Conservation (phyloP, 37 sponge, comb jelly and placozoan species). For the Halichondria panicea region DNA sequence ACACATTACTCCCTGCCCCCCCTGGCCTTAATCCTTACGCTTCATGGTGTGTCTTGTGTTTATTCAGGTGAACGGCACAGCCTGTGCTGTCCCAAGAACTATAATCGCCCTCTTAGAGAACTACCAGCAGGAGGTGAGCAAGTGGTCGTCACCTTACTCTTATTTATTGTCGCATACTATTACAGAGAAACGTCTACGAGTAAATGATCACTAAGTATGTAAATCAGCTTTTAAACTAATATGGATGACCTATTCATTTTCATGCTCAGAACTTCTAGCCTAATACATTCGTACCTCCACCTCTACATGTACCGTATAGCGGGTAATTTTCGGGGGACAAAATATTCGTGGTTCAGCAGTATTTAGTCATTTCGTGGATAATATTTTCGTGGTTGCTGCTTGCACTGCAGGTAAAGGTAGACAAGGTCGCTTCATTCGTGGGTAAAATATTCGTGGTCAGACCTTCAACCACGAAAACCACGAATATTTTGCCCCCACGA, state of each 20-base stretch:
- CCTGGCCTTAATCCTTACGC: too few relatives aligned
- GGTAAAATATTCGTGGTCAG: too few relatives aligned
- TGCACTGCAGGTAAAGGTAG: neutral
- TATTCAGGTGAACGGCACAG: conserved; percentile 77
- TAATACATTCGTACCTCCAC: conserved; percentile 5
- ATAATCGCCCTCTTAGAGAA: conserved; percentile 68
- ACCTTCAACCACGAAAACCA: too few relatives aligned
- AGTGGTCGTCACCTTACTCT: neutral
- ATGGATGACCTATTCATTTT: neutral
- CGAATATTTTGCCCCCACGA: too few relatives aligned
- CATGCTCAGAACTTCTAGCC: too few relatives aligned
- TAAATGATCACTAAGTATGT: conserved; percentile 4
- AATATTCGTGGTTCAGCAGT: too few relatives aligned
- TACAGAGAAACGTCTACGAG: neutral
- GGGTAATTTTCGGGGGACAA: too few relatives aligned
- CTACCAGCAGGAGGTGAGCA: conserved; percentile 62
- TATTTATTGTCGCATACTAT: neutral
- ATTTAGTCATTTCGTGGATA: too few relatives aligned
- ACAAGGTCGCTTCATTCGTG: neutral
- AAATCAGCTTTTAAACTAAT: neutral
- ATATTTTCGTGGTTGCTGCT: too few relatives aligned
- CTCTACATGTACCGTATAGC: neutral
- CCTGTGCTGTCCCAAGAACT: conserved; percentile 68
- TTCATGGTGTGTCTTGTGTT: neutral
- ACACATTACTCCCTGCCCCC: too few relatives aligned